These are phyloP conservation scores for Amphipyra tragopoginis DNA, from an alignment of 2,888 invertebrate species.

Conservation along the genomic window DNA sequence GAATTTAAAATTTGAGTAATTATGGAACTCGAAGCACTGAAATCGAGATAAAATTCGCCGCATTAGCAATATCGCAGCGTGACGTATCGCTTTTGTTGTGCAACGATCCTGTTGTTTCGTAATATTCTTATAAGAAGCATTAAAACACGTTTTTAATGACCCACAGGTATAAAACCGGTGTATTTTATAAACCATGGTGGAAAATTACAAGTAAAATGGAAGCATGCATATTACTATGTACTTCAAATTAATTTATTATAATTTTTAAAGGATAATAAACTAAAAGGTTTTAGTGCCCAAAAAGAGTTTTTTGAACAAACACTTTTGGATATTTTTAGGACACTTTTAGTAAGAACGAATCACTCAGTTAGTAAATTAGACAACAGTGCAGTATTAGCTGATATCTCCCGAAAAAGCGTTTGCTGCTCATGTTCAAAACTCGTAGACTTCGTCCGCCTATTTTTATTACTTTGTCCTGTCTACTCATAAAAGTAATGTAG, in stretches of 20 bases:
- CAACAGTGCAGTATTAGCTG: too few species aligned
- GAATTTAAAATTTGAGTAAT: too few species aligned
- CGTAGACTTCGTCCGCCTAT: too few species aligned
- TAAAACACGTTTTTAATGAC: constrained; percentile 45
- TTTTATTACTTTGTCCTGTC: too few species aligned
- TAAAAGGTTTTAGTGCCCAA: background rate
- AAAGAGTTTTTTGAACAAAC: background rate
- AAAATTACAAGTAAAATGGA: constrained; percentile 28
- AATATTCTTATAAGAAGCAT: constrained; percentile 30
- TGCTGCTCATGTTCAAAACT: too few species aligned
- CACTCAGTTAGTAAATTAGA: too few species aligned
- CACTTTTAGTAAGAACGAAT: too few species aligned
- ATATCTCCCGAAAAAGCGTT: too few species aligned
- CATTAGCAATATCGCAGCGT: background rate
- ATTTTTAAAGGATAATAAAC: background rate
- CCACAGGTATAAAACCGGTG: constrained; percentile 18
- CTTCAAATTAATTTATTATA: background rate
- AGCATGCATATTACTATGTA: background rate
- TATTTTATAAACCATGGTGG: constrained; percentile 22
- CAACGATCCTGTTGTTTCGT: constrained; percentile 20
- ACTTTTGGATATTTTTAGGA: too few species aligned
- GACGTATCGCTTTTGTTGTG: constrained; percentile 23
- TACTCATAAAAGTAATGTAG: too few species aligned
- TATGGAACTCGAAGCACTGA: background rate
- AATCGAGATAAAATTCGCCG: constrained; percentile 8